phyloP scores from a whole-genome alignment of 2,888 invertebrate genomes.

The Carcina quercana region DNA sequence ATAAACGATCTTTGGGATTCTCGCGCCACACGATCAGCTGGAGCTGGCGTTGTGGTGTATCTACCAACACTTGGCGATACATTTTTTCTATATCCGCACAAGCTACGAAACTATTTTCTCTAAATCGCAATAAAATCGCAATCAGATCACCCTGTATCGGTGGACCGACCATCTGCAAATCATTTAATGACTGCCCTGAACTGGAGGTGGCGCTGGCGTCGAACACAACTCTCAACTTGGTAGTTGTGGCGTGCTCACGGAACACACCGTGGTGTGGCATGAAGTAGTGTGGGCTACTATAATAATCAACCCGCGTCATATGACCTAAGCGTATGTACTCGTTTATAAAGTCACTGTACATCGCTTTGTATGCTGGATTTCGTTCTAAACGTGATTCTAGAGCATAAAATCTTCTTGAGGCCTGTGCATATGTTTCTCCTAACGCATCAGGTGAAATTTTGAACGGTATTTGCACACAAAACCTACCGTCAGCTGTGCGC shows the following conservation, averaged over 20 bases:
- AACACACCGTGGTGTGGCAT: constrained; percentile 16
- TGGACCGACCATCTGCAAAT: constrained; percentile 17
- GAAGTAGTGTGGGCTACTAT: constrained; percentile 10
- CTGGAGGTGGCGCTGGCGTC: constrained; percentile 12
- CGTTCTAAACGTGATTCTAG: constrained; percentile 13
- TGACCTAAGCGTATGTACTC: constrained; percentile 16
- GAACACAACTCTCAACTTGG: constrained; percentile 11
- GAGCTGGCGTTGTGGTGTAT: constrained; percentile 15
- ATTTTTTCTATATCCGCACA: constrained; percentile 16
- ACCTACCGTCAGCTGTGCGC: constrained; percentile 11
- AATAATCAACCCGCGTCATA: constrained; percentile 8
- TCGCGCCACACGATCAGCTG: constrained; percentile 27
- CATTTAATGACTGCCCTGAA: constrained; percentile 16
- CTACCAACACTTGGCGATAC: constrained; percentile 21
- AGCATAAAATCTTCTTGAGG: constrained; percentile 11
- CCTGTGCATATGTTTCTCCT: constrained; percentile 13
- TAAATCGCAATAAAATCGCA: constrained; percentile 19
- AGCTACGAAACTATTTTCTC: constrained; percentile 15
- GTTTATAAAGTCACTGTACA: constrained; percentile 15
- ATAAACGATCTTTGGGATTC: constrained; percentile 10
- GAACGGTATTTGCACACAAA: constrained; percentile 13
- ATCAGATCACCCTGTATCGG: constrained; percentile 19
- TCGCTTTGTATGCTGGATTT: constrained; percentile 7
- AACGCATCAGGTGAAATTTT: constrained; percentile 9
- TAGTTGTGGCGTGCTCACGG: constrained; percentile 10